Evolutionary conservation across 1,140 invertebrate species (phyloP).

Genomic region (Aphaenogaster ashmeadi): DNA sequence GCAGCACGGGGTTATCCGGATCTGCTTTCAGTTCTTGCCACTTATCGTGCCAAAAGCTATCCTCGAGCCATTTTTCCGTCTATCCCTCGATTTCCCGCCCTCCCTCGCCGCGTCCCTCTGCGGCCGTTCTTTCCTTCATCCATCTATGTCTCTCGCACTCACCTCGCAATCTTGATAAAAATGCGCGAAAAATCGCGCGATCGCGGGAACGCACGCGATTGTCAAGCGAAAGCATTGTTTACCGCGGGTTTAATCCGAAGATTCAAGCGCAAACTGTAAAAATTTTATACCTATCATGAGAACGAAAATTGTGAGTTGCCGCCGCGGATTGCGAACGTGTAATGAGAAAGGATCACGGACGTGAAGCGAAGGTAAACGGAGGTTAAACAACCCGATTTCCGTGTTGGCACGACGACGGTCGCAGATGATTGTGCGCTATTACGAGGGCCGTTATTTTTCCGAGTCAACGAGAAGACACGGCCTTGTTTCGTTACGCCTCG

Average conservation of each 20-base stretch:
- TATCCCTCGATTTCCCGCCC: slow-evolving; percentile 26
- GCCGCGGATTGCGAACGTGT: background rate
- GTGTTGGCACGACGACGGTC: slow-evolving; percentile 1
- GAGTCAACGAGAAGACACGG: slow-evolving; percentile 2
- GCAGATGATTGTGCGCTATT: background rate
- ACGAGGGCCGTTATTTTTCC: background rate
- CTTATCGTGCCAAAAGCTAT: slow-evolving; percentile 61
- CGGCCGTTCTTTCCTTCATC: slow-evolving; percentile 47
- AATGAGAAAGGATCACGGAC: slow-evolving; percentile 33
- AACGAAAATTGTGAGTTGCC: slow-evolving; percentile 27
- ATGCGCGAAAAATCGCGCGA: slow-evolving; percentile 48
- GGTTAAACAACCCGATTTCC: slow-evolving; percentile 38
- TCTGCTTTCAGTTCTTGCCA: slow-evolving; percentile 55
- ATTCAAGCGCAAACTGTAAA: background rate
- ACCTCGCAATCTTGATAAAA: slow-evolving; percentile 47
- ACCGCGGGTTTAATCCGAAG: background rate
- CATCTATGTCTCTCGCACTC: slow-evolving; percentile 48
- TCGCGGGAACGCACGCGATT: slow-evolving; percentile 35
- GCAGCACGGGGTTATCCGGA: slow-evolving; percentile 38
- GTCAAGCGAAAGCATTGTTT: slow-evolving; percentile 18
- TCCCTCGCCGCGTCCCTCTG: background rate
- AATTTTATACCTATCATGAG: background rate
- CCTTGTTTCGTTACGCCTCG: slow-evolving; percentile 3
- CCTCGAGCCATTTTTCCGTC: slow-evolving; percentile 55
- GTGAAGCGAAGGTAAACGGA: slow-evolving; percentile 42